A percentile compares a stretch with the other conserved stretches of the same genome.
Conservation (phyloP, 92 coral and sea anemone species). For the Parazoanthus atlanticus region DNA sequence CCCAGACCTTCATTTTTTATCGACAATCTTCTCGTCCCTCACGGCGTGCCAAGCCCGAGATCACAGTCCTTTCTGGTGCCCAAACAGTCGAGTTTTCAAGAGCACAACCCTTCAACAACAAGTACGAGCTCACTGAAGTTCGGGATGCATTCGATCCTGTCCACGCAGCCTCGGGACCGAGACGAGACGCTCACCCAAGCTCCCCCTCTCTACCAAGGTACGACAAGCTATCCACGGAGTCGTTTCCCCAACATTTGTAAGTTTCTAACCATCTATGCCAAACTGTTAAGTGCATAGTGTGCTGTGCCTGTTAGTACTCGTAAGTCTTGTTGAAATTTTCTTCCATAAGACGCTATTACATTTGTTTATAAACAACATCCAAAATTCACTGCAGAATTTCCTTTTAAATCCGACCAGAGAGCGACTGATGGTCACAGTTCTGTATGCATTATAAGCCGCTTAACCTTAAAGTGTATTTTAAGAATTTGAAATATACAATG, state of each 20-base stretch:
- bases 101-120: slow-evolving; percentile 53
- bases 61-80: slow-evolving; percentile 65
- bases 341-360: slow-evolving; percentile 4
- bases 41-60: slow-evolving; percentile 33
- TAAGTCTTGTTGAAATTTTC: not conserved
- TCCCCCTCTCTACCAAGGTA: slow-evolving; percentile 41
- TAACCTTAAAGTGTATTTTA: slow-evolving; percentile 5
- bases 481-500: slow-evolving; percentile 11
- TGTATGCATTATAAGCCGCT: not conserved
- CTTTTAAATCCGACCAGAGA: not conserved
- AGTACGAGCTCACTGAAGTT: slow-evolving; percentile 75
- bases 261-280: slow-evolving; percentile 10
- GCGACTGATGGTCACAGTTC: not conserved
- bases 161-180: slow-evolving; percentile 65
- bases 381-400: not conserved
- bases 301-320: too few relatives aligned
- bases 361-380: not conserved
- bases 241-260: slow-evolving; percentile 42
- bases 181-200: slow-evolving; percentile 29
- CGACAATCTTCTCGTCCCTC: slow-evolving; percentile 40
- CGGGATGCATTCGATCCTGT: slow-evolving; percentile 82
- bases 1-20: slow-evolving; percentile 40
- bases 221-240: slow-evolving; percentile 30
- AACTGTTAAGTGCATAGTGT: not conserved
- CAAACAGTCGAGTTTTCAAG: slow-evolving; percentile 65